Base-by-base conservation (phyloP, 2,888 invertebrate species). In the Agrotis clavis region DNA sequence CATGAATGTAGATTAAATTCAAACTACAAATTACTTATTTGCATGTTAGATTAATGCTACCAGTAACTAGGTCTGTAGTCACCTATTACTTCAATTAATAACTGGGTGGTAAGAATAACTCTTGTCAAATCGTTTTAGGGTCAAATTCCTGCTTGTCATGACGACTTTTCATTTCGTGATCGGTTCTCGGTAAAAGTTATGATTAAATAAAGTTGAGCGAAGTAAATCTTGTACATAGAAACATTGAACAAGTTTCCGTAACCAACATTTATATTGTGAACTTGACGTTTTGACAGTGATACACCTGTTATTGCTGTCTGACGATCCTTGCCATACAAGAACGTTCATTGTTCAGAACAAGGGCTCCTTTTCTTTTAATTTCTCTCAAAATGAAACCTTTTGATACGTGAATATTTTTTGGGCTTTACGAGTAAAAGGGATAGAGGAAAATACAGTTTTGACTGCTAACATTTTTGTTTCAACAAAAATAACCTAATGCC, bases 21-120 rank as follows among this genome's bases (percentile, higher is more conserved):
- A 84, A 78, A 84, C 77, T 84, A 86, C 86, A 86, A 85, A 86
- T 86, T 86, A 86, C 77, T 82, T 82, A 86, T 86, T 86, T 85
- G 85, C 86, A 86, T 86, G 81, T 78, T 73, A 77, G 71, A 84
- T 85, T 84, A 84, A 82, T 82, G 77, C 79, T 73, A 59, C 62
- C 66, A 78, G 79, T 81, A 85, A 86, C 79, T 77, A 74, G 77
- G 79, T 82, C 77, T 72, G 77, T 77, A 83, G 74, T 77, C 70
- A 76, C 74, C 72, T 76, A 77, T 70, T 77, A 80, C 57, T 71
- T 66, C 74, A 78, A 83, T 82, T 76, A 83, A 74, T 82, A 68
- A 75, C 64, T 48, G 63, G 41, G 63, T 68, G 66, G 60, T 64
- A 61, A 59, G 63, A 72, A 67, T 57, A 62, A 53, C 65, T 71